Evolutionary conservation across 2,888 invertebrate genomes (phyloP).

Genomic region (Amblyjoppa proteus): DNA sequence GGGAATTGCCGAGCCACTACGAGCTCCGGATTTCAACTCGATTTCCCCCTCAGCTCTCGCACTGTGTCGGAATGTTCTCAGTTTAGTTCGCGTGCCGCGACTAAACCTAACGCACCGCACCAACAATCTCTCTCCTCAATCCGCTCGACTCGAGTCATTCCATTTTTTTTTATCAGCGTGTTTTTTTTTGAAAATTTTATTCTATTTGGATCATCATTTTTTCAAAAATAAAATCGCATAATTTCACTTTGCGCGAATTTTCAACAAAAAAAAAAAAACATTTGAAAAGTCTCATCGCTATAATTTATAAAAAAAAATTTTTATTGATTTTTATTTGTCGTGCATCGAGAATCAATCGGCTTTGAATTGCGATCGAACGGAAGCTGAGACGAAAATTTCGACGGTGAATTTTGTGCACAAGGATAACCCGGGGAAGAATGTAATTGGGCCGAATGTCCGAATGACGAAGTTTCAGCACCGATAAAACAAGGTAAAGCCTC

Average conservation of each 20-base stretch:
- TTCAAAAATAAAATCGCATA: not conserved
- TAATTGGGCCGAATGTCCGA: not conserved
- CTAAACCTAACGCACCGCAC: constrained; percentile 68
- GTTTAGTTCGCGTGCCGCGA: constrained; percentile 81
- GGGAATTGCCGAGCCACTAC: constrained; percentile 61
- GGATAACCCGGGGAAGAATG: constrained; percentile 39
- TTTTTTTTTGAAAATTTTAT: not conserved
- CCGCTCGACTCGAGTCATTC: constrained; percentile 10
- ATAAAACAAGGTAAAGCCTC: constrained; percentile 47
- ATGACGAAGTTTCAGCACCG: constrained; percentile 24
- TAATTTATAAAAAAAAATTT: too few relatives aligned
- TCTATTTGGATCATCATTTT: not conserved
- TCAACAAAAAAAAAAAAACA: not conserved
- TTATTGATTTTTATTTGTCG: not conserved
- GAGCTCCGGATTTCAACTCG: constrained; percentile 65
- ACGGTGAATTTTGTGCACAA: constrained; percentile 38
- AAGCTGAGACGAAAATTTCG: constrained; percentile 1
- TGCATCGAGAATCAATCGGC: not conserved
- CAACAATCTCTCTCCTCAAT: constrained; percentile 45
- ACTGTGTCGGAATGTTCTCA: constrained; percentile 81
- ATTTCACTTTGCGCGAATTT: not conserved
- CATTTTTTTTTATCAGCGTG: not conserved
- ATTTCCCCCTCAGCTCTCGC: constrained; percentile 44
- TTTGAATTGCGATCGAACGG: not conserved
- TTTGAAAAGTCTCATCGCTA: not conserved